Evolutionary conservation across 2,113 vertebrate genomes (phyloP).

Genomic region (Lucifuga dentata): DNA sequence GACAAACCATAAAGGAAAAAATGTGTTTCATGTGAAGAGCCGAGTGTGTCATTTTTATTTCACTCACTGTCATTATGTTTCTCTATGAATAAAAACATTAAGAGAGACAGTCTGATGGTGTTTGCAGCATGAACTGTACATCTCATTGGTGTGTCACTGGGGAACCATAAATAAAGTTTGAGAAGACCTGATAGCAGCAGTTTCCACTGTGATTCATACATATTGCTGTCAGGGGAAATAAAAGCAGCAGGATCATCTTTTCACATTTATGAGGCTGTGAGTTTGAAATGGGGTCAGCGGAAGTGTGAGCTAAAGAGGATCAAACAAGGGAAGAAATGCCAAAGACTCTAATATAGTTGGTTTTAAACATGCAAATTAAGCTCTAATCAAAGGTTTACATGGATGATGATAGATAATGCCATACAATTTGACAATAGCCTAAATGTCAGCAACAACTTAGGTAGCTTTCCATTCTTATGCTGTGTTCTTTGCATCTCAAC

Average conservation of each 20-base stretch:
- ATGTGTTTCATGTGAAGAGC: slow-evolving; percentile 6
- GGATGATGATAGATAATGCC: too few species aligned
- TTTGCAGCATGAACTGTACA: neutral
- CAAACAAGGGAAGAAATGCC: neutral
- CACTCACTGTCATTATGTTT: slow-evolving; percentile 7
- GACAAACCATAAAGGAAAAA: slow-evolving; percentile 24
- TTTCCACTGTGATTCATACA: slow-evolving; percentile 54
- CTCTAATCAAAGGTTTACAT: too few species aligned
- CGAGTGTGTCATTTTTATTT: slow-evolving; percentile 19
- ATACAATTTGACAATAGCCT: too few species aligned
- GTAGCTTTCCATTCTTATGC: too few species aligned
- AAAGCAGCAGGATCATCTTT: neutral
- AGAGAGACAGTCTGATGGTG: neutral
- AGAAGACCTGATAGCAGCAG: slow-evolving; percentile 20
- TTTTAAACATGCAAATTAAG: too few species aligned
- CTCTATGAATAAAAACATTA: slow-evolving; percentile 41
- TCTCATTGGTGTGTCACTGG: slow-evolving; percentile 7
- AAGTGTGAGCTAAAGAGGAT: neutral
- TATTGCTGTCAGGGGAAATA: slow-evolving; percentile 47
- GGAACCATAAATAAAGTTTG: slow-evolving; percentile 47
- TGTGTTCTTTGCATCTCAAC: too few species aligned
- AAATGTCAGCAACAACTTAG: too few species aligned
- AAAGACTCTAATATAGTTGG: too few species aligned
- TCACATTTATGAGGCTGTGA: slow-evolving; percentile 3
- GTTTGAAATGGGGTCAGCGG: slow-evolving; percentile 4